phyloP scores from a whole-genome alignment of 2,797 vertebrate species.

The Phaenicophaeus curvirostris region DNA sequence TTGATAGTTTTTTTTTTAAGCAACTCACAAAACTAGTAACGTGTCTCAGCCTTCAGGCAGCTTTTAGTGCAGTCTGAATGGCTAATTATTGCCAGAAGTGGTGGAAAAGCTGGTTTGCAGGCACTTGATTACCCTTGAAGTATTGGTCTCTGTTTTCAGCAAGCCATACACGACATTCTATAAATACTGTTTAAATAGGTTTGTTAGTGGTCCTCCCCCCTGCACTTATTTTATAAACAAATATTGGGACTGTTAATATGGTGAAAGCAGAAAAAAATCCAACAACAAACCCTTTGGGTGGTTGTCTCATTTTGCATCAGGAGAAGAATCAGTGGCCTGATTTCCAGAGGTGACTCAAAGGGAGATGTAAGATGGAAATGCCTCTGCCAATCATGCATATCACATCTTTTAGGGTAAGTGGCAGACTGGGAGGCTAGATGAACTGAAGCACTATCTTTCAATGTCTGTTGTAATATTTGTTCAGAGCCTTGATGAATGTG shows the following conservation, averaged over 20 bases:
- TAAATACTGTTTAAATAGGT: slow-evolving; percentile 23
- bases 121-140: slow-evolving; percentile 8
- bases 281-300: not conserved
- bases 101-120: slow-evolving; percentile 46
- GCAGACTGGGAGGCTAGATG: not conserved
- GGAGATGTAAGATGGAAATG: not conserved
- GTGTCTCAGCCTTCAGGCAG: not conserved
- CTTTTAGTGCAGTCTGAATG: slow-evolving; percentile 19
- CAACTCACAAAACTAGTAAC: not conserved
- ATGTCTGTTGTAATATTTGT: not conserved
- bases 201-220: not conserved
- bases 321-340: not conserved
- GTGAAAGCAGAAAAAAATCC: not conserved
- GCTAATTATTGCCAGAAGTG: slow-evolving; percentile 57
- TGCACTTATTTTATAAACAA: not conserved
- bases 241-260: not conserved
- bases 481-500: not conserved
- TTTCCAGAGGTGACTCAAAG: not conserved
- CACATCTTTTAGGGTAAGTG: rapidly evolving
- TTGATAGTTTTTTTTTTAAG: not conserved
- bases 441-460: not conserved
- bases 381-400: not conserved
- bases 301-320: not conserved
- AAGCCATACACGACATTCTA: not conserved
- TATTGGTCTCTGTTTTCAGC: not conserved